Percentiles rank a stretch among this genome's conserved stretches.
Evolutionary conservation across 2,888 invertebrate species (phyloP).

Genomic region (Sinelater perroti): DNA sequence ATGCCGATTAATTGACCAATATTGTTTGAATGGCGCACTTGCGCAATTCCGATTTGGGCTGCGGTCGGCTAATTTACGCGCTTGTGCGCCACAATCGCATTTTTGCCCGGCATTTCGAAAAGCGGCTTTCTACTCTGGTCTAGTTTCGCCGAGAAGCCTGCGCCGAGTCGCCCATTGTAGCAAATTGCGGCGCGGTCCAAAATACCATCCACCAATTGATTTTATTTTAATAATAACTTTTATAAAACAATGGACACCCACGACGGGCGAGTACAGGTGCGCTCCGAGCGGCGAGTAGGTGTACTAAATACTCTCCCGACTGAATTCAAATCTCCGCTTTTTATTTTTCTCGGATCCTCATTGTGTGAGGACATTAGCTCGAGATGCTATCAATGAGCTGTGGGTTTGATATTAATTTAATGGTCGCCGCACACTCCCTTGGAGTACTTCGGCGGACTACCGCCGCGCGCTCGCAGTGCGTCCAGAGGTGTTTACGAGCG

Average conservation of each 20-base stretch:
- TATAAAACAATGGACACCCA: conserved; percentile 55
- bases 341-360: conserved; percentile 58
- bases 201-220: conserved; percentile 43
- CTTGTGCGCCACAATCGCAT: no score
- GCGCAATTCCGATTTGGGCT: no score
- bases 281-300: conserved; percentile 56
- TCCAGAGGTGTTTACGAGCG: conserved; percentile 11
- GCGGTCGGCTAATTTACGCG: no score
- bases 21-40: no score
- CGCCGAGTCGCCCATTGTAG: conserved; percentile 19
- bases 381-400: conserved; percentile 56
- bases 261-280: conserved; percentile 53
- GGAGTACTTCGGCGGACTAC: conserved; percentile 31
- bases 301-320: conserved; percentile 61
- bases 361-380: conserved; percentile 61
- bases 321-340: conserved; percentile 59
- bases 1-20: no score
- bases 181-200: conserved; percentile 25
- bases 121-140: no score
- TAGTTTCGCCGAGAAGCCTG: no score
- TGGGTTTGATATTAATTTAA: conserved; percentile 60
- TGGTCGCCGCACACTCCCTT: conserved; percentile 54
- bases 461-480: conserved; percentile 11
- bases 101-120: no score
- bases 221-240: conserved; percentile 50